phyloP scores from a whole-genome alignment of 2,888 invertebrate genomes.

The Cantharis rufa region DNA sequence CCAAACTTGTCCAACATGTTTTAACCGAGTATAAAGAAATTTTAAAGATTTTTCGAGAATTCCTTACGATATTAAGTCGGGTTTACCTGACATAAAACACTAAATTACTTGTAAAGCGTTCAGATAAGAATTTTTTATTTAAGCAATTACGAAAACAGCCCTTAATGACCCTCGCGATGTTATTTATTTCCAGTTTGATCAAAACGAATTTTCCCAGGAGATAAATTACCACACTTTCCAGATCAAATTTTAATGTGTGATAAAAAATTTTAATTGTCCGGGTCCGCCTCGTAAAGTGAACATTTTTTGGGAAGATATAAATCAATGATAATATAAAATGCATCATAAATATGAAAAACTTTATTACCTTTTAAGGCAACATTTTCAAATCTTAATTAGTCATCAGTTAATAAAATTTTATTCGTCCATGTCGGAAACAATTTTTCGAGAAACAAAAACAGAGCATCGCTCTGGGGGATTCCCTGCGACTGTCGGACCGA shows the following conservation, averaged over 20 bases:
- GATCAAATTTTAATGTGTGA: background rate
- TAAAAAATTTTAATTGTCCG: background rate
- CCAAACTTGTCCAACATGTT: conserved; percentile 35
- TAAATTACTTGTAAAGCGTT: conserved; percentile 25
- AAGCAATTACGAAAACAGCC: conserved; percentile 11
- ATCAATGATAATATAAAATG: background rate
- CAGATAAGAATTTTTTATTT: conserved; percentile 25
- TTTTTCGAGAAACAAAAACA: background rate
- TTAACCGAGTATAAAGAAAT: conserved; percentile 3
- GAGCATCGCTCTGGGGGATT: background rate
- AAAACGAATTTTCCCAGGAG: background rate
- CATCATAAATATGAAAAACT: background rate
- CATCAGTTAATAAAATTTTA: background rate
- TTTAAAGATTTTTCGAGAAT: conserved; percentile 24
- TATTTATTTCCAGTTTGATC: background rate
- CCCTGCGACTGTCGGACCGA: background rate
- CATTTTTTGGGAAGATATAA: background rate
- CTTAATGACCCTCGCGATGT: background rate
- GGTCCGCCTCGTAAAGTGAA: background rate
- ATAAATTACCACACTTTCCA: background rate
- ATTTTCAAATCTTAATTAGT: background rate
- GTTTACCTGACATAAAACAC: conserved; percentile 24
- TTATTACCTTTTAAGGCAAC: background rate
- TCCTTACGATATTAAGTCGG: conserved; percentile 20
- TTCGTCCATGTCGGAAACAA: background rate